Evolutionary conservation across 2,113 vertebrate genomes (phyloP).

Genomic region (Solea senegalensis): DNA sequence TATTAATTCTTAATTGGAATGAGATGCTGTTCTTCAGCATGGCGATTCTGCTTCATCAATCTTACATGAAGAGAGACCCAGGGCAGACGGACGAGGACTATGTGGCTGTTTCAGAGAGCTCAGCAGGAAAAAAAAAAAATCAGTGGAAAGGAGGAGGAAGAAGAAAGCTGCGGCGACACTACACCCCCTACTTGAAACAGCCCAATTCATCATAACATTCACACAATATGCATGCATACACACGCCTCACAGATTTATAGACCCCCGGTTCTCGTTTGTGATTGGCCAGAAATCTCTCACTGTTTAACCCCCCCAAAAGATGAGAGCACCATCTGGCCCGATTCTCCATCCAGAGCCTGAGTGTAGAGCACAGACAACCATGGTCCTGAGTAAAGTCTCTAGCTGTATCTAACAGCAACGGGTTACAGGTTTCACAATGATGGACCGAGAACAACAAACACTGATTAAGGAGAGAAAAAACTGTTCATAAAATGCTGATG

Average conservation of each 20-base stretch:
- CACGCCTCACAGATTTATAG: slow-evolving; percentile 43
- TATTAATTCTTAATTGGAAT: slow-evolving; percentile 75
- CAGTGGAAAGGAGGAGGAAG: slow-evolving; percentile 32
- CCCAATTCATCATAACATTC: slow-evolving; percentile 69
- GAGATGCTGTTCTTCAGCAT: slow-evolving; percentile 63
- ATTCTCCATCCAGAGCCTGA: slow-evolving; percentile 59
- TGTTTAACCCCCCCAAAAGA: slow-evolving; percentile 51
- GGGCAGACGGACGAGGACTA: slow-evolving; percentile 31
- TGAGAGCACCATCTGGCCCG: slow-evolving; percentile 71
- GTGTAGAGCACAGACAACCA: slow-evolving; percentile 55
- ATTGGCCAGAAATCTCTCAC: slow-evolving; percentile 62
- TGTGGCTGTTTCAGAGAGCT: slow-evolving; percentile 55
- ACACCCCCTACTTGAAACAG: slow-evolving; percentile 47
- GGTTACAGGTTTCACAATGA: slow-evolving; percentile 63
- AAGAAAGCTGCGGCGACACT: slow-evolving; percentile 27
- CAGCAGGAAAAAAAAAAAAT: slow-evolving; percentile 67
- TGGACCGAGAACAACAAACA: too few species aligned
- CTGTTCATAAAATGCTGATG: too few species aligned
- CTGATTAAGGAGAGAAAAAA: too few species aligned
- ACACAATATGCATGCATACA: slow-evolving; percentile 13
- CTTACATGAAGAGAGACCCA: slow-evolving; percentile 61
- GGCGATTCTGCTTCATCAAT: slow-evolving; percentile 66
- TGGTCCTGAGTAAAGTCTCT: slow-evolving; percentile 47
- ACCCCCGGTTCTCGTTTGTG: slow-evolving; percentile 53
- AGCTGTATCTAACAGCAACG: slow-evolving; percentile 58